A percentile compares a stretch with the other conserved stretches of the same genome.
Evolutionary conservation across 2,113 vertebrate species (phyloP).

Genomic region (Phasianus colchicus): DNA sequence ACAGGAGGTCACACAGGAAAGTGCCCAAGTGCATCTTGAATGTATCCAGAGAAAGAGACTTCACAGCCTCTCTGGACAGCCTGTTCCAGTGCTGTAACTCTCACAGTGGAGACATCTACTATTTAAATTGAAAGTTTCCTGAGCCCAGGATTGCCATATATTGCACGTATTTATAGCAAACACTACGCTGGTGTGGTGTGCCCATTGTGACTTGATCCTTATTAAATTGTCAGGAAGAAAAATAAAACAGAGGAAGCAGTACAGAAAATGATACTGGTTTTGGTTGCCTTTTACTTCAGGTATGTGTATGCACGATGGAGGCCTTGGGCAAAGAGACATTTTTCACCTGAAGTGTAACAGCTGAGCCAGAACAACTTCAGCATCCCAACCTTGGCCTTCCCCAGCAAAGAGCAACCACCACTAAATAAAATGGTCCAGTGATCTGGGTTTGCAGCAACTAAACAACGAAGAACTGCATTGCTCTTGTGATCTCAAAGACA

Average conservation of each 20-base stretch:
- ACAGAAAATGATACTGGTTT: background rate
- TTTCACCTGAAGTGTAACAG: background rate
- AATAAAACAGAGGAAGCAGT: background rate
- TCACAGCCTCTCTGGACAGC: too few species aligned
- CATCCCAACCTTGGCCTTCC: background rate
- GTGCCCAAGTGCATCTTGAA: too few species aligned
- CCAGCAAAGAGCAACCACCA: background rate
- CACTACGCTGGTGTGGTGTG: background rate
- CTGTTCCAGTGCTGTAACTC: too few species aligned
- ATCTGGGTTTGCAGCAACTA: background rate
- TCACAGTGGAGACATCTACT: background rate
- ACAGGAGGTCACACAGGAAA: too few species aligned
- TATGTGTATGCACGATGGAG: background rate
- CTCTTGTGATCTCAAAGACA: background rate
- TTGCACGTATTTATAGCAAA: background rate
- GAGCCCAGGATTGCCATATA: background rate
- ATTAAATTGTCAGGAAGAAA: background rate
- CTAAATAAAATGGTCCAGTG: background rate
- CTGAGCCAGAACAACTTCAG: background rate
- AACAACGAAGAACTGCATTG: background rate
- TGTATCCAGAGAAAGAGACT: too few species aligned
- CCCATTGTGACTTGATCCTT: background rate
- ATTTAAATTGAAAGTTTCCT: background rate
- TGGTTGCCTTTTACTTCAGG: background rate
- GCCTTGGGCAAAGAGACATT: background rate